Conservation (phyloP, 2,888 invertebrate genomes). For the Lithophane semibrunnea region DNA sequence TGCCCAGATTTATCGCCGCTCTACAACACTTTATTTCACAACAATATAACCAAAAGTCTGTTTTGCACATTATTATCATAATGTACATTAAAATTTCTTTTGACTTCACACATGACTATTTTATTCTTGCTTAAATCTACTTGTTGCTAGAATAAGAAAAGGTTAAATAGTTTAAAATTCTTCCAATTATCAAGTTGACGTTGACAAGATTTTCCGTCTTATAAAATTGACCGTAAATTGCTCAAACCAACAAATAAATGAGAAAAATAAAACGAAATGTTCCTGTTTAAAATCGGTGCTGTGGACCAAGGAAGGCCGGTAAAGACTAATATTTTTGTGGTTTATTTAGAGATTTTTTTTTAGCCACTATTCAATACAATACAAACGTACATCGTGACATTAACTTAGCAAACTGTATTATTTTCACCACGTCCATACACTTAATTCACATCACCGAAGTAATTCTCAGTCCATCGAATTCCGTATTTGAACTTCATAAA, state of each 20-base stretch:
- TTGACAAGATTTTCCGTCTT: too few relatives aligned
- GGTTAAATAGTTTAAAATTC: not conserved
- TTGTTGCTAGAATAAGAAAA: not conserved
- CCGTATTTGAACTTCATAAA: slow-evolving; percentile 27
- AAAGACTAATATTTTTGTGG: too few relatives aligned
- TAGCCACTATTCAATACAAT: too few relatives aligned
- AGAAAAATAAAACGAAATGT: too few relatives aligned
- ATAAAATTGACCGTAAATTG: too few relatives aligned
- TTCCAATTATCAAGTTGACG: too few relatives aligned
- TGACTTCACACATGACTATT: not conserved
- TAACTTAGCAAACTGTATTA: not conserved
- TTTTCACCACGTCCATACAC: not conserved
- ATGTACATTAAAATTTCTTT: slow-evolving; percentile 24
- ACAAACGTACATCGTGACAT: too few relatives aligned
- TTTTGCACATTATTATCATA: slow-evolving; percentile 45
- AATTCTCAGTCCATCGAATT: not conserved
- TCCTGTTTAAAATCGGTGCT: too few relatives aligned
- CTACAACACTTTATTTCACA: slow-evolving; percentile 58
- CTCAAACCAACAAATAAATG: not conserved
- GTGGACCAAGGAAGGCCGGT: too few relatives aligned
- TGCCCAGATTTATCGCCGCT: slow-evolving; percentile 56
- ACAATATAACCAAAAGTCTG: slow-evolving; percentile 50
- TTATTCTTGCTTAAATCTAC: too few relatives aligned
- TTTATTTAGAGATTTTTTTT: too few relatives aligned
- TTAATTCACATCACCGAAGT: not conserved